Percentiles rank a stretch among this genome's conserved stretches.
Evolutionary conservation across 2,797 vertebrate genomes (phyloP).

Genomic region (Ciconia nigra): DNA sequence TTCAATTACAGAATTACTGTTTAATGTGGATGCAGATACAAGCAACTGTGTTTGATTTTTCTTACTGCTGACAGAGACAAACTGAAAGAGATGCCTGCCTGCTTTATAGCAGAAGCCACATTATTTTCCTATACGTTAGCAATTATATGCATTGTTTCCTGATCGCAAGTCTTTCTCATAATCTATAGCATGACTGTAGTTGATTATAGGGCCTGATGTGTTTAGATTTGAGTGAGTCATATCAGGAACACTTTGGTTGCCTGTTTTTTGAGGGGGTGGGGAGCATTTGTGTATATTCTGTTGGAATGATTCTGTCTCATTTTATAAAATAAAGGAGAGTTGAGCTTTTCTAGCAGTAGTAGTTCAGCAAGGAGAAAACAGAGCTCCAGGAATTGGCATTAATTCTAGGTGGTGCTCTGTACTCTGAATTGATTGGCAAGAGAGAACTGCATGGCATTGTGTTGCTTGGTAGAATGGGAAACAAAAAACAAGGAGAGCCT

Average conservation of each 20-base stretch:
- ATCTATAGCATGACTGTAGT: not conserved
- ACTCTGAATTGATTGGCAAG: not conserved
- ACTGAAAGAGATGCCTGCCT: not conserved
- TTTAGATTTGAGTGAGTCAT: not conserved
- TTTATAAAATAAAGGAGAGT: not conserved
- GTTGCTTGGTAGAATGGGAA: not conserved
- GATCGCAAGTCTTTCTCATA: not conserved
- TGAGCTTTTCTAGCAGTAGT: not conserved
- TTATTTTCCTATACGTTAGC: not conserved
- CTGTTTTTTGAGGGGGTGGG: not conserved
- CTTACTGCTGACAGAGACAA: not conserved
- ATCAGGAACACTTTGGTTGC: not conserved
- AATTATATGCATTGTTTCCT: not conserved
- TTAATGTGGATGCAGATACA: not conserved
- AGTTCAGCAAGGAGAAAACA: not conserved
- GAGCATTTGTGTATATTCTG: not conserved
- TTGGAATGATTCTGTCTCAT: not conserved
- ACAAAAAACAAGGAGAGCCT: conserved; percentile 13
- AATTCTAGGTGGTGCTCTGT: not conserved
- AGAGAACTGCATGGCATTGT: not conserved
- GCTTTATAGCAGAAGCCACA: not conserved
- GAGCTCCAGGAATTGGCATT: not conserved
- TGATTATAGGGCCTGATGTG: not conserved
- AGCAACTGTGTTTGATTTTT: not conserved
- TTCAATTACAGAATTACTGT: not conserved